phyloP scores from a whole-genome alignment of 1,140 invertebrate genomes.

The Drosophila malerkotliana region DNA sequence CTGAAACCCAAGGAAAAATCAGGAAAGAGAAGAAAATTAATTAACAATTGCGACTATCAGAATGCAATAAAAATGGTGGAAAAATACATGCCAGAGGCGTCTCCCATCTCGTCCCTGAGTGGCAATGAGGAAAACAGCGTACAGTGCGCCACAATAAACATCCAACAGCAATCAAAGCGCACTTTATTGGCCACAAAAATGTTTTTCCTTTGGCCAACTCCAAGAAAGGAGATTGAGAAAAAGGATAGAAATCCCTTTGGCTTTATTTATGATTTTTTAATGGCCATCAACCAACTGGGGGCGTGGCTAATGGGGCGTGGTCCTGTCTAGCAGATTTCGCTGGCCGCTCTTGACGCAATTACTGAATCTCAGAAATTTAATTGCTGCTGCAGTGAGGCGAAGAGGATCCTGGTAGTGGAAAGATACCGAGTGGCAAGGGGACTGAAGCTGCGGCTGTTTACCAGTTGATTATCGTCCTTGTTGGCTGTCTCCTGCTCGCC shows the following conservation, averaged over 20 bases:
- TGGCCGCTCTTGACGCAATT: slow-evolving; percentile 32
- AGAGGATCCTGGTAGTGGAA: neutral
- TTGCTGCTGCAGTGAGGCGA: slow-evolving; percentile 9
- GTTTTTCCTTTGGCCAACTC: neutral
- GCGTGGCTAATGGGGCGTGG: slow-evolving; percentile 32
- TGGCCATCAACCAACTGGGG: slow-evolving; percentile 20
- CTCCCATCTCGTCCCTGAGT: neutral
- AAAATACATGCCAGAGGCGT: slow-evolving; percentile 11
- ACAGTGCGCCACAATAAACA: slow-evolving; percentile 23
- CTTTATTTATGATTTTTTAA: slow-evolving; percentile 45
- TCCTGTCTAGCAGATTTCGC: slow-evolving; percentile 1
- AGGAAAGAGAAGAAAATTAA: slow-evolving; percentile 18
- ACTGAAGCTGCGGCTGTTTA: slow-evolving; percentile 3
- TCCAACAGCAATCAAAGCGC: slow-evolving; percentile 31
- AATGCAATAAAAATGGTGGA: slow-evolving; percentile 29
- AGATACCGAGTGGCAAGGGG: neutral
- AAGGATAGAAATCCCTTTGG: neutral
- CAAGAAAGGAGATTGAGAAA: slow-evolving; percentile 8
- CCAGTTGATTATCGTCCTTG: slow-evolving; percentile 7
- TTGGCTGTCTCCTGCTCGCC: slow-evolving; percentile 1
- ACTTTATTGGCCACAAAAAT: slow-evolving; percentile 27
- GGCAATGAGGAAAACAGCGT: slow-evolving; percentile 3
- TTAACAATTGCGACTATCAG: slow-evolving; percentile 29
- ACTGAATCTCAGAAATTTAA: slow-evolving; percentile 27
- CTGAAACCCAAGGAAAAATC: neutral